Evolutionary conservation across 1,140 invertebrate species (phyloP).

Genomic region (Wiebesia pumilae): DNA sequence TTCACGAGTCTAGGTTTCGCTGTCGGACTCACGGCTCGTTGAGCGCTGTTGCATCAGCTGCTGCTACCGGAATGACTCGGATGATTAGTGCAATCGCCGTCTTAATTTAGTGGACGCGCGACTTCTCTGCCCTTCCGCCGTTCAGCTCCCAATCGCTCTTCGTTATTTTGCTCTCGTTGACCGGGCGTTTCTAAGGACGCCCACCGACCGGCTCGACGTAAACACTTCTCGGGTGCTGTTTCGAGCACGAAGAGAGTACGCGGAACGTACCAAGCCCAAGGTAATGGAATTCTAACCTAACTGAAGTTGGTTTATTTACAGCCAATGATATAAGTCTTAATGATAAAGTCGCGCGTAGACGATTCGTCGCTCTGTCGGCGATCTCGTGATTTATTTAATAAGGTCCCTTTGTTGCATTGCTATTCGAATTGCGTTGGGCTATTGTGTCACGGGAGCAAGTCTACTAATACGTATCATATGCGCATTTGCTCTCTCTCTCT

Average conservation of each 20-base stretch:
- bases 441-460: no score
- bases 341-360: no score
- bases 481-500: no score
- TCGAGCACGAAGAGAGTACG: not conserved
- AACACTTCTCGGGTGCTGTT: slow-evolving; percentile 8
- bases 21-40: slow-evolving; percentile 49
- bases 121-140: not conserved
- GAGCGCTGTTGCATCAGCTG: slow-evolving; percentile 51
- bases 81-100: slow-evolving; percentile 50
- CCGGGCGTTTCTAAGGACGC: slow-evolving; percentile 8
- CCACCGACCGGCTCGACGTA: no score
- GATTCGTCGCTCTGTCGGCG: not conserved
- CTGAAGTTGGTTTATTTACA: slow-evolving; percentile 34
- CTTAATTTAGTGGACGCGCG: slow-evolving; percentile 51
- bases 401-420: not conserved
- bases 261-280: not conserved
- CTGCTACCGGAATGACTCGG: slow-evolving; percentile 34
- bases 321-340: slow-evolving; percentile 21
- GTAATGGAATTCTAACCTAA: not conserved
- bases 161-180: slow-evolving; percentile 13
- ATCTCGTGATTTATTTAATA: not conserved
- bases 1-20: slow-evolving; percentile 34
- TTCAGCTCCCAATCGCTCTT: not conserved
- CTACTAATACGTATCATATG: no score
- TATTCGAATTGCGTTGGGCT: not conserved